Conservation (phyloP, 2,113 vertebrate genomes). For the Bujurquina vittata region DNA sequence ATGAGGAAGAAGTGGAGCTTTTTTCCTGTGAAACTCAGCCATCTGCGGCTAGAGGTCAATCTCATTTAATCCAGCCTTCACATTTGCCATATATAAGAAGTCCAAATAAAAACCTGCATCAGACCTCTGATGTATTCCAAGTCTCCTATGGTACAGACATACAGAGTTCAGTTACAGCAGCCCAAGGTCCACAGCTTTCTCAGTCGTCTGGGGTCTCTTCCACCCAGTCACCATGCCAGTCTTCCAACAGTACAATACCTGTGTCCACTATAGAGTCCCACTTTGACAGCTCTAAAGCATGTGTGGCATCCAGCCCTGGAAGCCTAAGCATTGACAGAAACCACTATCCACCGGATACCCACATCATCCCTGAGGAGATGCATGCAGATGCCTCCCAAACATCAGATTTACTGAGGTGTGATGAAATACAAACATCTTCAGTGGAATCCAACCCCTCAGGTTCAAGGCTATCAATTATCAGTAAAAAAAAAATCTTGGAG, state of each 20-base stretch:
- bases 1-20: slow-evolving; percentile 89
- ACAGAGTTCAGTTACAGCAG: slow-evolving; percentile 4
- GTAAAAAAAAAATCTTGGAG: slow-evolving; percentile 68
- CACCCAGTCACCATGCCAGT: slow-evolving; percentile 18
- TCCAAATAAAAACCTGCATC: slow-evolving; percentile 9
- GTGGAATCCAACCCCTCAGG: slow-evolving; percentile 67
- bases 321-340: slow-evolving; percentile 19
- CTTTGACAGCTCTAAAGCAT: neutral
- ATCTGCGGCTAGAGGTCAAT: neutral
- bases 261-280: slow-evolving; percentile 19
- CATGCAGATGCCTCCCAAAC: slow-evolving; percentile 1
- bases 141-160: slow-evolving; percentile 43
- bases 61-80: slow-evolving; percentile 10
- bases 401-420: slow-evolving; percentile 23
- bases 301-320: slow-evolving; percentile 15
- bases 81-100: neutral
- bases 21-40: slow-evolving; percentile 68
- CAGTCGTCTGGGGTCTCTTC: neutral
- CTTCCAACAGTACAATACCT: slow-evolving; percentile 2
- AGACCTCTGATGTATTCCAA: slow-evolving; percentile 24
- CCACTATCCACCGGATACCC: slow-evolving; percentile 9
- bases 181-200: neutral
- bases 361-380: slow-evolving; percentile 22
- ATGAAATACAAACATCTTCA: slow-evolving; percentile 43
- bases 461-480: slow-evolving; percentile 66